Percentiles rank a stretch among this genome's conserved stretches.
Conservation (phyloP, 2,113 vertebrate genomes). For the Microtus oregoni region DNA sequence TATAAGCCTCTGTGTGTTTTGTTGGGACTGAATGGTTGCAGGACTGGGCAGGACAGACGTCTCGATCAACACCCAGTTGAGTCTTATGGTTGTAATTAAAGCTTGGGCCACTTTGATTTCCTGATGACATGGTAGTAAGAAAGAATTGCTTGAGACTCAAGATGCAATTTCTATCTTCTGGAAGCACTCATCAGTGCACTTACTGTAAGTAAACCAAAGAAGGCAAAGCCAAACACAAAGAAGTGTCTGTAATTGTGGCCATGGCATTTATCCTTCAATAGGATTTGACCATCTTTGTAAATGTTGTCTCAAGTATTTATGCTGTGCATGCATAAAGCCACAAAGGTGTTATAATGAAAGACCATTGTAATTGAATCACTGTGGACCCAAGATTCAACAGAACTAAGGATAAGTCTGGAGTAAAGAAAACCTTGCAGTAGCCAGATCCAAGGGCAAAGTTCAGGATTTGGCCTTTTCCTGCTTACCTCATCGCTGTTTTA, state of each 20-base stretch:
- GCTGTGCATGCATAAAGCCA: not conserved
- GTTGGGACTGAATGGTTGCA: no score
- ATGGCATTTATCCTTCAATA: not conserved
- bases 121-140: not conserved
- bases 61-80: no score
- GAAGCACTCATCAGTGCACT: not conserved
- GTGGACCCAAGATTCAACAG: not conserved
- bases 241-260: not conserved
- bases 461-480: not conserved
- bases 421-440: not conserved
- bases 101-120: not conserved
- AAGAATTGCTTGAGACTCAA: not conserved
- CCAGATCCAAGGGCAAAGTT: not conserved
- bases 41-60: no score
- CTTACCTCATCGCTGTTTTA: not conserved
- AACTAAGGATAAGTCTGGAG: not conserved
- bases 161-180: not conserved
- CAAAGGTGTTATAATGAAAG: no score
- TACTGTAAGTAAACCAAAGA: not conserved
- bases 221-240: not conserved
- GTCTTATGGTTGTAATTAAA: not conserved
- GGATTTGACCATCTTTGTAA: not conserved
- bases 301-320: not conserved
- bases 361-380: not conserved
- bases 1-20: no score